Conservation (phyloP, 2,113 vertebrate species). For the Carlito syrichta region DNA sequence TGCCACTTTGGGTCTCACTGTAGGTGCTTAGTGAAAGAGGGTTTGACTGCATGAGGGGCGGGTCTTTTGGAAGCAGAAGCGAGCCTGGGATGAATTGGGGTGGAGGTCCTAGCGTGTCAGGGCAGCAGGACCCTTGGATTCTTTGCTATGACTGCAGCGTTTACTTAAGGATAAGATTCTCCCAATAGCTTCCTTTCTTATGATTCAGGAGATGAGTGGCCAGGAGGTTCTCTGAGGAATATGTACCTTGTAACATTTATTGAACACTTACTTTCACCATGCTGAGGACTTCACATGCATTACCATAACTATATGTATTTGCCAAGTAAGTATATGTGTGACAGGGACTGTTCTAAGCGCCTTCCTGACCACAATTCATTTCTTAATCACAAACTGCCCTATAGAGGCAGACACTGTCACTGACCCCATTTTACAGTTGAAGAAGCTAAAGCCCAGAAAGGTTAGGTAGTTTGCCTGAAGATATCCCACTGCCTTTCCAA, state of each 20-base stretch:
- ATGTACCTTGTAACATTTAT: conserved; percentile 44
- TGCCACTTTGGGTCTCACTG: background rate
- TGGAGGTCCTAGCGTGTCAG: too few species aligned
- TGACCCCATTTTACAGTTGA: background rate
- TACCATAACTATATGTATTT: background rate
- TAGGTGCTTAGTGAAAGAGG: background rate
- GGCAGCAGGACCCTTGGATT: background rate
- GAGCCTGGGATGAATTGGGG: background rate
- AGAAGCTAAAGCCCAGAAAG: background rate
- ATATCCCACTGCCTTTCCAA: background rate
- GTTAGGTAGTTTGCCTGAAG: background rate
- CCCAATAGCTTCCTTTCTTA: conserved; percentile 18
- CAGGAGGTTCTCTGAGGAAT: background rate
- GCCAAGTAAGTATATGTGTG: background rate
- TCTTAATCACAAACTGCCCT: background rate
- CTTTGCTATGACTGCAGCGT: background rate
- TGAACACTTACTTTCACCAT: conserved; percentile 36
- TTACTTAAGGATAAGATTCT: conserved; percentile 15
- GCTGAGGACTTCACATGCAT: conserved; percentile 8
- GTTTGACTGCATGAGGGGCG: background rate
- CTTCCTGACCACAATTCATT: background rate
- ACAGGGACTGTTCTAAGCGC: background rate
- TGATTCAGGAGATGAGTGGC: conserved; percentile 42
- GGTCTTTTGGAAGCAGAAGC: background rate
- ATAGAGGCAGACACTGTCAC: background rate